A percentile compares a stretch with the other conserved stretches of the same genome.
Conservation (phyloP, 2,888 invertebrate species). For the Taphrorychus bicolor region DNA sequence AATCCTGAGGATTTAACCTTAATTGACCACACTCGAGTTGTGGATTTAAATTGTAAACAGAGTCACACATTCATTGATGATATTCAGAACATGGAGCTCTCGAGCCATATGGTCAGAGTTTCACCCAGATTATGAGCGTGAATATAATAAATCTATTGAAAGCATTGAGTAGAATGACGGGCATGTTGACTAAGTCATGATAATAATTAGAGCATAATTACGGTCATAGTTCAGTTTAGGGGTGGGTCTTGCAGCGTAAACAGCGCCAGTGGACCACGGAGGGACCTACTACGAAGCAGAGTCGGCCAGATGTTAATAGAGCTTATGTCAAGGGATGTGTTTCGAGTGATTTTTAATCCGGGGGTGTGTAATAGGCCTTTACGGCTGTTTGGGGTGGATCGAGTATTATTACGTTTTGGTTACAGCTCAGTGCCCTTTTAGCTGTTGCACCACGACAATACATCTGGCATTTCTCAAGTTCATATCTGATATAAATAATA, state of each 20-base stretch:
- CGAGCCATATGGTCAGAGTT: conserved; percentile 43
- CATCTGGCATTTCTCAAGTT: conserved; percentile 47
- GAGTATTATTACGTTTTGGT: conserved; percentile 38
- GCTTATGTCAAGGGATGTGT: neutral
- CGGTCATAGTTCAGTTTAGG: conserved; percentile 44
- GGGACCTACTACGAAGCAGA: neutral
- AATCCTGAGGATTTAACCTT: conserved; percentile 31
- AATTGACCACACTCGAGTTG: conserved; percentile 33
- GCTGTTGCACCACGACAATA: conserved; percentile 32
- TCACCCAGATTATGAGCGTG: conserved; percentile 34
- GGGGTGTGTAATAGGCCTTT: neutral
- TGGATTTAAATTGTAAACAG: conserved; percentile 29
- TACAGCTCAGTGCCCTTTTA: conserved; percentile 38
- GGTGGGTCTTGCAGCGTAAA: conserved; percentile 42
- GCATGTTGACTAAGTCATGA: conserved; percentile 50
- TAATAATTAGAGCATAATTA: conserved; percentile 51
- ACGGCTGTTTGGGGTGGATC: conserved; percentile 39
- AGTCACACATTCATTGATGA: conserved; percentile 39
- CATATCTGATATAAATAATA: too few relatives aligned
- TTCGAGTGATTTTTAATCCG: neutral
- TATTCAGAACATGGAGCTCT: conserved; percentile 40
- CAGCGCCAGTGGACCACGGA: conserved; percentile 22
- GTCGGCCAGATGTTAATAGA: neutral
- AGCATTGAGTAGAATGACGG: conserved; percentile 45
- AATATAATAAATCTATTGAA: conserved; percentile 45